Evolutionary conservation across 2,888 invertebrate species (phyloP), one percentile per base, ranked within the genome.

Genomic region (Tinea pellionella): DNA sequence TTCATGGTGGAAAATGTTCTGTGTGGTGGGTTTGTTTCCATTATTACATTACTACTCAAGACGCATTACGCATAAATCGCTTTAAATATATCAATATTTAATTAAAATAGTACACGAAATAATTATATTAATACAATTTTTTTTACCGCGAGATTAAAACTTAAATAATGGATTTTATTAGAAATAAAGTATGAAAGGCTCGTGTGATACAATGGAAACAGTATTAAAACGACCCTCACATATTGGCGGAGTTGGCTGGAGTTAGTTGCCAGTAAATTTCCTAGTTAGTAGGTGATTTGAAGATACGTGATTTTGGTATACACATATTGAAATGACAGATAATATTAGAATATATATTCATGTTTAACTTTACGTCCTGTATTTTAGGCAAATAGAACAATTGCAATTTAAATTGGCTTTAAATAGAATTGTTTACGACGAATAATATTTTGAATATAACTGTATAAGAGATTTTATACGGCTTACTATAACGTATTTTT

Each of bases 261-360:
- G 57, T 57, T 57, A 29, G 57, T 57, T 57, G 57, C 12, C 13
- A 57, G 57, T 57, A 57, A 57, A 57, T 57, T 57, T 13, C 29
- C 32, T 57, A 57, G 57, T 57, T 57, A 57, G 57, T 57, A 57
- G 57, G 57, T 57, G 57, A 57, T 57, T 57, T 57, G 57, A 57
- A 57, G 57, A 57, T 57, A 57, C 57, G 57, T 57, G 57, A 57
- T 57, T 57, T 30, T 32, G 57, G 57, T 57, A 9, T 19, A 53
- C 53, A 53, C 53, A 53, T 24, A 53, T 53, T 53, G 53, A 12
- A 19, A 53, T 53, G 53, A 53, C 53, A 53, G 53, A 4, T 53
- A 53, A 24, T 24, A 47, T 47, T 6, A 9, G 37, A 37, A 37
- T 37, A 15, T 16, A 47, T 47, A 47, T 47, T 47, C 16, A 13